Percentiles rank a stretch among this genome's conserved stretches.
These are phyloP conservation scores for Heloderma charlesbogerti DNA, from an alignment of 2,113 vertebrate species.

Conservation along the genomic window DNA sequence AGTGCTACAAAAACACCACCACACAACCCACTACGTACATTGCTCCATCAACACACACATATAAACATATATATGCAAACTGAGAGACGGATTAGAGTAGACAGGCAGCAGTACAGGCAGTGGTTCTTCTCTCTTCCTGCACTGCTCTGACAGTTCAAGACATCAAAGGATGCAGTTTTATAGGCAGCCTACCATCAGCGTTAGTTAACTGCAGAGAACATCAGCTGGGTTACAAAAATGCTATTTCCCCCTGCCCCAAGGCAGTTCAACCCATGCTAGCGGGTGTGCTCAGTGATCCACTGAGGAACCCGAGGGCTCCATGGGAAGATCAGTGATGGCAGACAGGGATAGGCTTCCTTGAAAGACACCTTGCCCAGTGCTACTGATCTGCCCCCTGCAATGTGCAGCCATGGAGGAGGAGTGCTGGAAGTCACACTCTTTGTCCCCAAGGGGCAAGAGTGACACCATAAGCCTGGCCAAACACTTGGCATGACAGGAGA, in stretches of 20 bases:
- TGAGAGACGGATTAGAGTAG: fast-evolving
- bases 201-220: fast-evolving
- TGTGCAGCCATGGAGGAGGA: neutral
- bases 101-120: neutral
- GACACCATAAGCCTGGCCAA: neutral
- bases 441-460: neutral
- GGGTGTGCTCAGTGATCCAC: too few species aligned
- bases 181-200: fast-evolving
- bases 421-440: neutral
- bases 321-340: neutral
- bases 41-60: neutral
- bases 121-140: neutral
- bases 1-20: slow-evolving; percentile 22
- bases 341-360: neutral
- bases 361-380: neutral
- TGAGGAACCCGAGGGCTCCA: too few species aligned
- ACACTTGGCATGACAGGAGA: neutral
- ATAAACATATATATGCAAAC: neutral
- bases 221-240: neutral
- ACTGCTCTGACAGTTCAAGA: neutral
- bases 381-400: neutral
- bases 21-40: neutral
- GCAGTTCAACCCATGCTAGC: neutral
- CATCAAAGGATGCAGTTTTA: neutral
- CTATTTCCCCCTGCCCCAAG: neutral